Evolutionary conservation across 2,113 vertebrate genomes (phyloP).

Genomic region (human (Homo sapiens)): GRCh38 chr19:50697001-50697500

Average conservation of each 20-base stretch:
- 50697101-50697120: constrained; percentile 72
- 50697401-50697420: not conserved
- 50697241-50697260: not conserved
- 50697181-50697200: not conserved
- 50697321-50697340: not conserved
- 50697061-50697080: not conserved
- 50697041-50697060: constrained; percentile 52
- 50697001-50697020: not conserved
- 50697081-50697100: constrained; percentile 71
- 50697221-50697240: not conserved
- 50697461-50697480: not conserved
- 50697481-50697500: not conserved
- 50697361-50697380: not conserved
- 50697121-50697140: constrained; percentile 76
- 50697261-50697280: not conserved
- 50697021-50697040: not conserved
- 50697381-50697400: not conserved
- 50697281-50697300: not conserved
- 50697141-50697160: constrained; percentile 74
- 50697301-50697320: not conserved
- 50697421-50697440: not conserved
- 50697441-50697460: not conserved
- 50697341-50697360: not conserved
- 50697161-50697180: constrained; percentile 51
- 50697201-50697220: not conserved